Conservation (phyloP, 2,113 vertebrate genomes). For the Psilopogon haemacephalus region DNA sequence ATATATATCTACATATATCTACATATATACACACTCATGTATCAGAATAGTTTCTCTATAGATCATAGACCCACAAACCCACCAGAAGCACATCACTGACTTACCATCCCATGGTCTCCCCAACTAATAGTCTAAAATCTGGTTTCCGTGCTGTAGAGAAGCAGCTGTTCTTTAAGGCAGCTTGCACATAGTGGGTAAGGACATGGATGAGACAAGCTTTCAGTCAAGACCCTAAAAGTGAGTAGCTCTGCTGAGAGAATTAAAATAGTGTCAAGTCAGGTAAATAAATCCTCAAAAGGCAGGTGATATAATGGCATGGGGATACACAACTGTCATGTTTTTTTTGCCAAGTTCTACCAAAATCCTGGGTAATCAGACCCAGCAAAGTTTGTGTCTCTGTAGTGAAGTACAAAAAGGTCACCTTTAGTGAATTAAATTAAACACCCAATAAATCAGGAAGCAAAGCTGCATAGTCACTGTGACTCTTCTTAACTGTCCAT, state of each 20-base stretch:
- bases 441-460: constrained; percentile 51
- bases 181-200: neutral
- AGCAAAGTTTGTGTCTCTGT: neutral
- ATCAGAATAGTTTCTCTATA: neutral
- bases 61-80: neutral
- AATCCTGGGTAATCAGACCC: neutral
- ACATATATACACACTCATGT: too few relatives aligned
- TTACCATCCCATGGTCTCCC: neutral
- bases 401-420: constrained; percentile 54
- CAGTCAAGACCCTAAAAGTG: neutral
- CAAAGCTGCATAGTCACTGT: neutral
- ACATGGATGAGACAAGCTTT: neutral
- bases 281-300: neutral
- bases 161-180: neutral
- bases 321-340: neutral
- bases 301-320: neutral
- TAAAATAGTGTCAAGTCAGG: neutral
- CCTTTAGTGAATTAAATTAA: constrained; percentile 65
- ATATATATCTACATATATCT: too few relatives aligned
- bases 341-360: neutral
- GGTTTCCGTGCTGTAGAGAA: neutral
- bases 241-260: neutral
- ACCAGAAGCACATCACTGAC: neutral
- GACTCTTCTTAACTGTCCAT: constrained; percentile 26
- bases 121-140: neutral